These are phyloP conservation scores for Odocoileus virginianus DNA, from an alignment of 2,113 vertebrate genomes.

Conservation along the genomic window DNA sequence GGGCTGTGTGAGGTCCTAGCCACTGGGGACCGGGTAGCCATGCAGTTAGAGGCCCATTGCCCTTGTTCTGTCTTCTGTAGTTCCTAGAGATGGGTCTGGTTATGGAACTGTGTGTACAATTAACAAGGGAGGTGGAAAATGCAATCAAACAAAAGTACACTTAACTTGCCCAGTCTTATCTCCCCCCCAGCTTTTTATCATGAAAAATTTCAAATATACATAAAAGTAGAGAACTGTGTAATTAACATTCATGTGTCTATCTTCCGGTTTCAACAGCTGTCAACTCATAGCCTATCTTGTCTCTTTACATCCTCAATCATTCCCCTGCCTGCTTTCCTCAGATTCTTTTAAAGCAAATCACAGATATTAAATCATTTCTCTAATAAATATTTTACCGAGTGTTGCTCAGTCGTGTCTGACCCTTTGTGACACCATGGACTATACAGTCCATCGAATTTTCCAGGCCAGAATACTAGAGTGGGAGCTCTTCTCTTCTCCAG, in stretches of 20 bases:
- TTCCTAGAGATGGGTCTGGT: neutral
- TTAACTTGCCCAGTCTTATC: neutral
- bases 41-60: neutral
- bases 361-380: neutral
- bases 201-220: neutral
- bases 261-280: neutral
- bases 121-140: neutral
- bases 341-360: neutral
- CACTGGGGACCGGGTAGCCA: neutral
- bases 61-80: neutral
- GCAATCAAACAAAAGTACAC: neutral
- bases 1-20: neutral
- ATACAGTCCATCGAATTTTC: neutral
- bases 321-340: neutral
- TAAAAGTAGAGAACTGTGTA: neutral
- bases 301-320: neutral
- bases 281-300: neutral
- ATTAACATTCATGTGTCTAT: neutral
- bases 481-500: neutral
- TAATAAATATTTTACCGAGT: neutral
- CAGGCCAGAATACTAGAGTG: neutral
- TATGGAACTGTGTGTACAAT: neutral
- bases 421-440: neutral
- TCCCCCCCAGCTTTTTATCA: neutral
- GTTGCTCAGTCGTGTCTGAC: accelerated